Conservation (phyloP, 2,888 invertebrate species). For the Drosophila putrida region DNA sequence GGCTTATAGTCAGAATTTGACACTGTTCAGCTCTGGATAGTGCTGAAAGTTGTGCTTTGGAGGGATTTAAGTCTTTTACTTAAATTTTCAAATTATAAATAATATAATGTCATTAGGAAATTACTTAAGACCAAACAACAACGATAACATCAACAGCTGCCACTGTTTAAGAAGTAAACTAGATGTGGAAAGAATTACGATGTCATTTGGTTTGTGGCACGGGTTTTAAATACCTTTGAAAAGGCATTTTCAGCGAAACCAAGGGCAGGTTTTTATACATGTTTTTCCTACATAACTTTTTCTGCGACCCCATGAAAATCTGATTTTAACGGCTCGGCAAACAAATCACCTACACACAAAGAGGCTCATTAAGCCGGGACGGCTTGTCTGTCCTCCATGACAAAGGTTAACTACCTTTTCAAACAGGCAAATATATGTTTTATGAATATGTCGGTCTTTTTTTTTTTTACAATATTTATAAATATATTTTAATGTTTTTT, state of each 20-base stretch:
- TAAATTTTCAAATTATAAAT: constrained; percentile 14
- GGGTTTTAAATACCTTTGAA: constrained; percentile 8
- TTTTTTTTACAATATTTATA: constrained; percentile 25
- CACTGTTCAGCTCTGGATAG: constrained; percentile 8
- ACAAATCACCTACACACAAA: constrained; percentile 32
- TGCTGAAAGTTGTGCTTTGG: constrained; percentile 28
- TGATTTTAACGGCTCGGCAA: constrained; percentile 37
- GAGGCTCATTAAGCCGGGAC: constrained; percentile 39
- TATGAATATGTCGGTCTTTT: constrained; percentile 35
- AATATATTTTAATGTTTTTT: constrained; percentile 6
- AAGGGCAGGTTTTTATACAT: constrained; percentile 5
- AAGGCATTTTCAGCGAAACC: constrained; percentile 2
- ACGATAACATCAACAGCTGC: not conserved
- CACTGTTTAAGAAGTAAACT: not conserved
- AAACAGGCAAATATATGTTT: constrained; percentile 17
- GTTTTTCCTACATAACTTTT: constrained; percentile 33
- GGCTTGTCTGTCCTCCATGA: constrained; percentile 2
- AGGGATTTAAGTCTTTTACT: constrained; percentile 27
- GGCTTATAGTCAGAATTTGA: not conserved
- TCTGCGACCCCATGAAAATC: constrained; percentile 25
- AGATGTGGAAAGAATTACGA: constrained; percentile 3
- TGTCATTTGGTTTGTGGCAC: constrained; percentile 5
- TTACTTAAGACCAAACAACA: constrained; percentile 14
- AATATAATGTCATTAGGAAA: constrained; percentile 27
- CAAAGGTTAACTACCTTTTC: constrained; percentile 42